Percentiles rank a stretch among this genome's conserved stretches.
phyloP scores from a whole-genome alignment of 2,797 vertebrate genomes.

The Sebastes baramenuke region DNA sequence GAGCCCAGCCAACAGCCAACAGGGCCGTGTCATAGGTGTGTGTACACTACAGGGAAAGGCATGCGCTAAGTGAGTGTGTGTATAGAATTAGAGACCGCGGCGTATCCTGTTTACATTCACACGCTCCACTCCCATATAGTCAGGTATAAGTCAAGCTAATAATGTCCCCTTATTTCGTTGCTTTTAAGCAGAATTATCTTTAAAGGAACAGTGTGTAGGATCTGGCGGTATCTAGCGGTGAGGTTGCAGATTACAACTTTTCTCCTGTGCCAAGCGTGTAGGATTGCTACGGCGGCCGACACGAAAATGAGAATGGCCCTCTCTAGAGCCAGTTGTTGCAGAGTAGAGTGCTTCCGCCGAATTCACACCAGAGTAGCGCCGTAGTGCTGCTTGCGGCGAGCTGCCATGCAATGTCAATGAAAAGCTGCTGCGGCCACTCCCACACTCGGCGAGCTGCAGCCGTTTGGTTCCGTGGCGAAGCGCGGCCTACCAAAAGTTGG shows the following conservation, averaged over 20 bases:
- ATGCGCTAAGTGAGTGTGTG: conserved; percentile 61
- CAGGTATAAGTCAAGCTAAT: conserved; percentile 7
- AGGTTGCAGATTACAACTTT: neutral
- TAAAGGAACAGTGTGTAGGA: neutral
- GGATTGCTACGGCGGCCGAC: too few species aligned
- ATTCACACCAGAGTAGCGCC: neutral
- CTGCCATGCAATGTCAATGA: too few species aligned
- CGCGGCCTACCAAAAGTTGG: too few species aligned
- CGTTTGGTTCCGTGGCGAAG: rapidly evolving
- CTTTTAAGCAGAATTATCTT: conserved; percentile 4
- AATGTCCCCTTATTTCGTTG: neutral
- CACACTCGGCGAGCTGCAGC: too few species aligned
- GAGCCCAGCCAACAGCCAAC: conserved; percentile 4
- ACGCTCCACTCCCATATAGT: neutral
- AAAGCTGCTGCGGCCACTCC: too few species aligned
- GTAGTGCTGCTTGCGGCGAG: neutral
- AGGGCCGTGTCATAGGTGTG: conserved; percentile 49
- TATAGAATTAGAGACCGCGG: conserved; percentile 45
- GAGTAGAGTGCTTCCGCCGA: neutral
- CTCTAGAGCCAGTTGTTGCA: neutral
- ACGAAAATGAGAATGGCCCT: neutral
- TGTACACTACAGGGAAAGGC: conserved; percentile 65
- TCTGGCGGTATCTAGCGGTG: neutral
- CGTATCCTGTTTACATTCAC: conserved; percentile 68
- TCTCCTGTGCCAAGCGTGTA: too few species aligned